Evolutionary conservation across 2,797 vertebrate species (phyloP), one percentile per base, ranked within the genome.

Genomic region (Pseudochirops corinnae): DNA sequence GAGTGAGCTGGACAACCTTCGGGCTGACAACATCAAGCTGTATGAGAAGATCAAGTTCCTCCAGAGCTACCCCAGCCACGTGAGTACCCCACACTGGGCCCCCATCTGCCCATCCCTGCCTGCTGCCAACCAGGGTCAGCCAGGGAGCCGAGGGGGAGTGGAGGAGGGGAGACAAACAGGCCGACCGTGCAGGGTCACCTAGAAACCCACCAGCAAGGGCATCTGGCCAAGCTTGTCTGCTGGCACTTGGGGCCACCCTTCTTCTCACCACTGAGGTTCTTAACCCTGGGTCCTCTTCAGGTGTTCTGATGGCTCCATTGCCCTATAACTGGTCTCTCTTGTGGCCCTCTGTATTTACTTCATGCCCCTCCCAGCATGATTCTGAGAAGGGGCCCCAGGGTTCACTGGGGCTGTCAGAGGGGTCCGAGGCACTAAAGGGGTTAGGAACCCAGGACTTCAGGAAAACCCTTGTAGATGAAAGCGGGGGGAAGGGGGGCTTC

Each of bases 1-100:
- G 98, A 99, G 97, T 0, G 99, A 99, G 98, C 99, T 99, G 99
- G 99, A 99, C 99, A 99, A 99, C 98, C 99, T 99, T 67, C 99
- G 99, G 3, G 99, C 99, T 0, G 99, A 99, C 99, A 99, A 99
- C 99, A 99, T 99, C 98, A 99, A 99, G 95, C 99, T 99, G 94
- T 99, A 99, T 0, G 99, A 99, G 99, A 99, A 99, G 98, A 99
- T 99, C 98, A 99, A 99, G 97, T 99, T 99, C 98, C 99, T 99
- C 94, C 99, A 99, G 98, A 99, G 99, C 98, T 99, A 99, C 98
- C 99, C 99, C 0, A 99, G 99, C 97, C 98, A 97, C 98, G 99
- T 99, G 92, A 98, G 98, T 94, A 21, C 14, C 82, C n/a, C 0
- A 1, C 95, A 0, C n/a, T 14, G 1, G 0, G 16, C n/a, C 29